Conservation (phyloP, 1,140 invertebrate genomes). For the Pseudomyrmex cubaensis region DNA sequence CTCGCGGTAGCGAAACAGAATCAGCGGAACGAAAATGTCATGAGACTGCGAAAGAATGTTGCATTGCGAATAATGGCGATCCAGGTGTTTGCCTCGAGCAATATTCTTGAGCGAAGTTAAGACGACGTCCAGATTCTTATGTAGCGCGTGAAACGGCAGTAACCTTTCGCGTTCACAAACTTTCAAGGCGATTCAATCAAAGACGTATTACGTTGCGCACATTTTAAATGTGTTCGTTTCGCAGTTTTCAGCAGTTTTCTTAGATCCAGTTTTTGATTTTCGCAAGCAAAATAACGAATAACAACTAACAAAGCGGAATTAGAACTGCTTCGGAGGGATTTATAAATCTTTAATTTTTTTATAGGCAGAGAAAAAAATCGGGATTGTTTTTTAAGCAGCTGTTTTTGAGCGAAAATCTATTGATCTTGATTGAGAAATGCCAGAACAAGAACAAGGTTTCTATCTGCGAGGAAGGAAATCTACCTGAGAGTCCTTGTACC, state of each 20-base stretch:
- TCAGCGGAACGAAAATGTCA: neutral
- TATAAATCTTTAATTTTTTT: neutral
- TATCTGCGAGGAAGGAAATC: slow-evolving; percentile 32
- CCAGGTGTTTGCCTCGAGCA: neutral
- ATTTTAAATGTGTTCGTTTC: slow-evolving; percentile 5
- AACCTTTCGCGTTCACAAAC: slow-evolving; percentile 50
- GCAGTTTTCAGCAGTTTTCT: neutral
- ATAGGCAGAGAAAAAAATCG: neutral
- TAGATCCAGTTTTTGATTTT: neutral
- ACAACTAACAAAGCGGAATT: neutral
- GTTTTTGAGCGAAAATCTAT: neutral
- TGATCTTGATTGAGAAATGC: slow-evolving; percentile 25
- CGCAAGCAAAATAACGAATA: neutral
- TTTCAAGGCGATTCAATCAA: slow-evolving; percentile 46
- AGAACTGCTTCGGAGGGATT: neutral
- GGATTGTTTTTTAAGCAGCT: neutral
- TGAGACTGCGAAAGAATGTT: too few relatives aligned
- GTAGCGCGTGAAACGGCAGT: slow-evolving; percentile 2
- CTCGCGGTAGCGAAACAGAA: neutral
- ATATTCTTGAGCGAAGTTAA: neutral
- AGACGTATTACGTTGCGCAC: neutral
- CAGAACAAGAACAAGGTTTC: slow-evolving; percentile 37
- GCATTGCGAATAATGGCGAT: neutral
- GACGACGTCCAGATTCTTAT: slow-evolving; percentile 22
- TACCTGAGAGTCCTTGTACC: slow-evolving; percentile 44